Evolutionary conservation across 1,140 invertebrate species (phyloP).

Genomic region (Drosophila nasuta): DNA sequence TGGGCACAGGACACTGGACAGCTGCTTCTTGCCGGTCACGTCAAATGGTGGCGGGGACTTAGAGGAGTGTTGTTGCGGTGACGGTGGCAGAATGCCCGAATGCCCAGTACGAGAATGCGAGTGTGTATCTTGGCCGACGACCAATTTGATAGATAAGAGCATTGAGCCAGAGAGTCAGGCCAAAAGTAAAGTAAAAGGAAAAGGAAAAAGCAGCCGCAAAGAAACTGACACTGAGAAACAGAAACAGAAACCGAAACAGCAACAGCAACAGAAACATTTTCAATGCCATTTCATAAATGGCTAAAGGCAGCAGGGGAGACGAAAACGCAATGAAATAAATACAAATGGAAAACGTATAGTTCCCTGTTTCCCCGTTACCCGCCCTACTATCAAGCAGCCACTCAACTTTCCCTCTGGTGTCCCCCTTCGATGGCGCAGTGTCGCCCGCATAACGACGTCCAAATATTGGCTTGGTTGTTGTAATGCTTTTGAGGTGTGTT

Average conservation of each 20-base stretch:
- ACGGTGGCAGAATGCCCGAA: background rate
- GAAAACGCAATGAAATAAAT: slow-evolving; percentile 81
- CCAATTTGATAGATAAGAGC: slow-evolving; percentile 79
- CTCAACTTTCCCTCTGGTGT: background rate
- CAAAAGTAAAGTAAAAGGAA: slow-evolving; percentile 42
- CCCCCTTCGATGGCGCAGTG: background rate
- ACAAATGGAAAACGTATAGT: slow-evolving; percentile 70
- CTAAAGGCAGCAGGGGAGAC: slow-evolving; percentile 1
- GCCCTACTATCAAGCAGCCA: slow-evolving; percentile 6
- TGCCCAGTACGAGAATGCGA: background rate
- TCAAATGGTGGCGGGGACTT: slow-evolving; percentile 21
- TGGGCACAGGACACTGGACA: slow-evolving; percentile 12
- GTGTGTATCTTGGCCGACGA: slow-evolving; percentile 55
- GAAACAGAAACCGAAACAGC: background rate
- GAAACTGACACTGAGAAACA: slow-evolving; percentile 39
- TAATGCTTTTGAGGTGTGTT: slow-evolving; percentile 75
- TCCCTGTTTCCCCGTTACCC: background rate
- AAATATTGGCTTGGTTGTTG: slow-evolving; percentile 77
- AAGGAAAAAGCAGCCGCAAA: slow-evolving; percentile 41
- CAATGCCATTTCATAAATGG: slow-evolving; percentile 81
- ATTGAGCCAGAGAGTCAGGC: slow-evolving; percentile 37
- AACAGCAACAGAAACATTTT: slow-evolving; percentile 47
- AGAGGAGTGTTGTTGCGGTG: background rate
- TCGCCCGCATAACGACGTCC: slow-evolving; percentile 54
- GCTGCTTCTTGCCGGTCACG: slow-evolving; percentile 38